A percentile compares a stretch with the other conserved stretches of the same genome.
phyloP scores from a whole-genome alignment of 2,888 invertebrate genomes.

The Lepidonotus clava region DNA sequence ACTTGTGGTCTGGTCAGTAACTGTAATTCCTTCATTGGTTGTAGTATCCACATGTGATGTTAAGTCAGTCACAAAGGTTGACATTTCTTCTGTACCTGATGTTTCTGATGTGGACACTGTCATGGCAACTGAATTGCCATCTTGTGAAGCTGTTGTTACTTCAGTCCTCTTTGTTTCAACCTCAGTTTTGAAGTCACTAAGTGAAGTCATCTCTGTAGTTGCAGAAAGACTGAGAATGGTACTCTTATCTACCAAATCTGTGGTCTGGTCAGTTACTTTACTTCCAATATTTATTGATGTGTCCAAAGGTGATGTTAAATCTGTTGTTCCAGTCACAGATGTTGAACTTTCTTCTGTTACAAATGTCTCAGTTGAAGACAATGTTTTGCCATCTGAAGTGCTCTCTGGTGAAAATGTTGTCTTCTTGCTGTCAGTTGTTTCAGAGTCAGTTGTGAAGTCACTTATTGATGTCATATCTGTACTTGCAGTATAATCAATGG shows the following conservation, averaged over 20 bases:
- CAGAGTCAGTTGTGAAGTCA: not conserved
- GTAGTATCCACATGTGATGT: not conserved
- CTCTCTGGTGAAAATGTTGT: not conserved
- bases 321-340: not conserved
- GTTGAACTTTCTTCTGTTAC: not conserved
- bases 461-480: not conserved
- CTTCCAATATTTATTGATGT: not conserved
- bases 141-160: not conserved
- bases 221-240: not conserved
- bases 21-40: too few relatives aligned
- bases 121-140: not conserved
- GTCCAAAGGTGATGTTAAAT: not conserved
- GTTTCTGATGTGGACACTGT: not conserved
- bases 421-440: not conserved
- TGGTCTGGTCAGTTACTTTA: not conserved
- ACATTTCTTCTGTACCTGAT: not conserved
- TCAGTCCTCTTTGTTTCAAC: too few relatives aligned
- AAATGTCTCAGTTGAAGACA: not conserved
- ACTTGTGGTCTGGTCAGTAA: too few relatives aligned
- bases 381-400: not conserved
- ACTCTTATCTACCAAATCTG: not conserved
- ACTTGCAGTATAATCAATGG: too few relatives aligned
- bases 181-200: not conserved
- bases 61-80: not conserved
- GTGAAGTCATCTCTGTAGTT: not conserved